A percentile compares a stretch with the other conserved stretches of the same genome.
Conservation (phyloP, 1,140 invertebrate species). For the Cecropterus lyciades region DNA sequence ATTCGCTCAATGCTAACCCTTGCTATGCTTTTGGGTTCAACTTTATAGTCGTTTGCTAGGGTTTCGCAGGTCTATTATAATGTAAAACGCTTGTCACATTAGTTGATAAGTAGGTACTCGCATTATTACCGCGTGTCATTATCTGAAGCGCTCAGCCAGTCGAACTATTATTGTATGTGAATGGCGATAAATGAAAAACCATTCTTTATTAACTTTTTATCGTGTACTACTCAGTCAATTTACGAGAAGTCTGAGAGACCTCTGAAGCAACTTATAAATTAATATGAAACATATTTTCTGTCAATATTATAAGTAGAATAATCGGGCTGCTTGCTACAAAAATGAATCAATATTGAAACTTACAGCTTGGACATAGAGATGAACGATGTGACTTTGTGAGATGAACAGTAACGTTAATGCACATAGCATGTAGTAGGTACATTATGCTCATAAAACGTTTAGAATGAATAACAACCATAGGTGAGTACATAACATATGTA, state of each 20-base stretch:
- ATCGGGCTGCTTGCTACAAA: too few relatives aligned
- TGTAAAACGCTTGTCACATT: constrained; percentile 25
- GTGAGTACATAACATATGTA: not conserved
- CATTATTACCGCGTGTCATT: constrained; percentile 42
- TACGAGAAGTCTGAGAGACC: constrained; percentile 3
- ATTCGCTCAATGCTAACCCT: too few relatives aligned
- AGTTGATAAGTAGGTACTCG: constrained; percentile 16
- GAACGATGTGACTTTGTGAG: not conserved
- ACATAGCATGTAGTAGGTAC: not conserved
- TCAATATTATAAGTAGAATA: too few relatives aligned
- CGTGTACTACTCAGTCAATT: constrained; percentile 4
- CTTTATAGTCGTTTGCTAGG: not conserved
- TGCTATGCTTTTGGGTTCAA: too few relatives aligned
- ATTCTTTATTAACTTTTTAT: constrained; percentile 27
- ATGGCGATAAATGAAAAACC: constrained; percentile 41
- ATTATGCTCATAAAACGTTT: constrained; percentile 19
- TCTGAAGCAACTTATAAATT: constrained; percentile 4
- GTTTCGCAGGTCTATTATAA: too few relatives aligned
- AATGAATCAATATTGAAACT: not conserved
- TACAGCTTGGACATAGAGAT: not conserved
- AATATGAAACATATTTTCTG: not conserved
- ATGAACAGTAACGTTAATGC: not conserved
- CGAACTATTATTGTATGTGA: constrained; percentile 50
- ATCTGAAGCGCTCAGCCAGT: constrained; percentile 47
- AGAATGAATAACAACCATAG: constrained; percentile 21